These are phyloP conservation scores for Danio kyathit DNA, from an alignment of 2,797 vertebrate genomes.

Conservation along the genomic window DNA sequence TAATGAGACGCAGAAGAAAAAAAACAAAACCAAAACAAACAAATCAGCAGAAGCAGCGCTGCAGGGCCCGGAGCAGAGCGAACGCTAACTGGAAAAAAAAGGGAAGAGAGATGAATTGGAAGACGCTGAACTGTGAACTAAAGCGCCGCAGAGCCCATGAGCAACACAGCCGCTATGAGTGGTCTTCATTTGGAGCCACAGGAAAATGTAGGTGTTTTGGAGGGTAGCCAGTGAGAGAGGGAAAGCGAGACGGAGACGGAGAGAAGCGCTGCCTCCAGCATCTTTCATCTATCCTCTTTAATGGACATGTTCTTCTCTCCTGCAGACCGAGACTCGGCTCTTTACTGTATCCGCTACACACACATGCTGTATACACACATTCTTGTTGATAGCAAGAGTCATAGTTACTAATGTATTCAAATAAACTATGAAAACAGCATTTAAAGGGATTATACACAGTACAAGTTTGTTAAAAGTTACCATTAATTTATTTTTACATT, in stretches of 20 bases:
- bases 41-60: conserved; percentile 26
- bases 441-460: not conserved
- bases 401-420: not conserved
- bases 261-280: conserved; percentile 34
- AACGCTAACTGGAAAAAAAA: not conserved
- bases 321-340: not conserved
- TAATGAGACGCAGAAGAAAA: conserved; percentile 41
- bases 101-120: not conserved
- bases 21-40: conserved; percentile 10
- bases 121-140: conserved; percentile 52
- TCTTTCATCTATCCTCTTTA: conserved; percentile 37
- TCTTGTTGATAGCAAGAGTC: not conserved
- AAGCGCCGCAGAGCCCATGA: conserved; percentile 38
- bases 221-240: conserved; percentile 5
- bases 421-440: not conserved
- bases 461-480: too few species aligned
- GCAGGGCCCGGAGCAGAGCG: conserved; percentile 17
- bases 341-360: not conserved
- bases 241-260: conserved; percentile 10
- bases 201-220: conserved; percentile 24
- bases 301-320: conserved; percentile 47
- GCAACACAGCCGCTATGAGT: conserved; percentile 22
- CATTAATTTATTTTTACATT: too few species aligned
- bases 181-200: conserved; percentile 36
- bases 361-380: not conserved